These are phyloP conservation scores for Sorex maritimensis DNA, from an alignment of 2,797 vertebrate species.

Conservation along the genomic window DNA sequence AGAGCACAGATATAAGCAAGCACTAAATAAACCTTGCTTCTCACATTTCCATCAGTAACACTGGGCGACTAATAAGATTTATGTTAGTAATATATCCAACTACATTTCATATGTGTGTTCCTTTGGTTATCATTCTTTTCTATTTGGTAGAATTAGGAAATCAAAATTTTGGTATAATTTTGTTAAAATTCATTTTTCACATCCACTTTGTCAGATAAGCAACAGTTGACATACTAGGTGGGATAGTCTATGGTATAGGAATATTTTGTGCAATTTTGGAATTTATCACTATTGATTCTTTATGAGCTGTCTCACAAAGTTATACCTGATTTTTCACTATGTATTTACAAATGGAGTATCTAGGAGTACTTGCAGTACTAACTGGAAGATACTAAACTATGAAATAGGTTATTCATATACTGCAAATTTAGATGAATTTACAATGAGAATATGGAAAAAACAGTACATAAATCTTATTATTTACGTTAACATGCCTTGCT, in stretches of 20 bases:
- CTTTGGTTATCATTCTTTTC: background rate
- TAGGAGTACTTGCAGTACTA: background rate
- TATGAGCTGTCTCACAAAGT: background rate
- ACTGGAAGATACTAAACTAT: no score
- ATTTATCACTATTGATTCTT: background rate
- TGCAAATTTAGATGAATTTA: no score
- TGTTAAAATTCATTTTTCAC: background rate
- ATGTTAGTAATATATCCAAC: background rate
- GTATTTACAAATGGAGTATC: background rate
- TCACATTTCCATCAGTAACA: background rate
- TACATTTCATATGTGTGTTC: background rate
- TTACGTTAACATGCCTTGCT: no score
- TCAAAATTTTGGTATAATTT: background rate
- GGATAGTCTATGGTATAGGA: background rate
- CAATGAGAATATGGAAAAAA: no score
- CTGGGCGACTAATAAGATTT: background rate
- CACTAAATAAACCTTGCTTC: background rate
- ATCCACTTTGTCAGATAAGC: background rate
- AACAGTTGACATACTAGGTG: background rate
- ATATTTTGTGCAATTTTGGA: background rate
- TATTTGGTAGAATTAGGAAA: background rate
- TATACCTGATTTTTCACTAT: background rate
- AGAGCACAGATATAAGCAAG: background rate
- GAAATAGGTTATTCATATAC: no score
- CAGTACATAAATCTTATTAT: no score